A percentile compares a stretch with the other conserved stretches of the same genome.
These are phyloP conservation scores for Mionectes olivaceus DNA, from an alignment of 2,797 vertebrate genomes.

Conservation along the genomic window DNA sequence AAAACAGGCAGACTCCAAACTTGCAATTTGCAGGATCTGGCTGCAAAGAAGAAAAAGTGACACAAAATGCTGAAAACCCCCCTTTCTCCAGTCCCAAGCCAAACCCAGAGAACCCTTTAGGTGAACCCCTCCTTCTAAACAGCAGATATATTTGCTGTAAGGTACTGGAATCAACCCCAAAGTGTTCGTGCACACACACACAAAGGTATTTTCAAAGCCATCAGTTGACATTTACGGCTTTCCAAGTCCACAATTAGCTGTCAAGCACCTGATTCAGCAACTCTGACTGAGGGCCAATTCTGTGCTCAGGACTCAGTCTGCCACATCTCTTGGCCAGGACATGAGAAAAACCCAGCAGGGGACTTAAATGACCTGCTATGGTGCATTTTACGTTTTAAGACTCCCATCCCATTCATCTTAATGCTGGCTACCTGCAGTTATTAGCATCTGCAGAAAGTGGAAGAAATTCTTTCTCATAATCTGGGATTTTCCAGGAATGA, in stretches of 20 bases:
- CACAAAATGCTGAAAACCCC: neutral
- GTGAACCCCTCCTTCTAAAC: neutral
- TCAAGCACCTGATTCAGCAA: slow-evolving; percentile 27
- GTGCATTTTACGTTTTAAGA: neutral
- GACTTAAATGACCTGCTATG: neutral
- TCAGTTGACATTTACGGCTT: neutral
- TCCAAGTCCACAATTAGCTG: slow-evolving; percentile 50
- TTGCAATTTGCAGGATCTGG: neutral
- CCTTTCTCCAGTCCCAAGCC: neutral
- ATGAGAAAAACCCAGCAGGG: neutral
- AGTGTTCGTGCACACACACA: neutral
- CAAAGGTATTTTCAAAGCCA: neutral
- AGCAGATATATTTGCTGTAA: neutral
- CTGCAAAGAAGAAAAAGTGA: neutral
- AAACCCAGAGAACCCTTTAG: neutral
- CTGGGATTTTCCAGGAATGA: neutral
- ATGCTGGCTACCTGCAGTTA: neutral
- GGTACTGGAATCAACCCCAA: neutral
- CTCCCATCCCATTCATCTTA: neutral
- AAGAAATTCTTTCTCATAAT: neutral
- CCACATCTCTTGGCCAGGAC: neutral
- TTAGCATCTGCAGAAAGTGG: neutral
- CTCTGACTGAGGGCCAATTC: neutral
- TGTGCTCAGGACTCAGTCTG: neutral
- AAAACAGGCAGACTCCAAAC: neutral